A percentile compares a stretch with the other conserved stretches of the same genome.
phyloP scores from a whole-genome alignment of 2,888 invertebrate species.

The Trypoxylon attenuatum region DNA sequence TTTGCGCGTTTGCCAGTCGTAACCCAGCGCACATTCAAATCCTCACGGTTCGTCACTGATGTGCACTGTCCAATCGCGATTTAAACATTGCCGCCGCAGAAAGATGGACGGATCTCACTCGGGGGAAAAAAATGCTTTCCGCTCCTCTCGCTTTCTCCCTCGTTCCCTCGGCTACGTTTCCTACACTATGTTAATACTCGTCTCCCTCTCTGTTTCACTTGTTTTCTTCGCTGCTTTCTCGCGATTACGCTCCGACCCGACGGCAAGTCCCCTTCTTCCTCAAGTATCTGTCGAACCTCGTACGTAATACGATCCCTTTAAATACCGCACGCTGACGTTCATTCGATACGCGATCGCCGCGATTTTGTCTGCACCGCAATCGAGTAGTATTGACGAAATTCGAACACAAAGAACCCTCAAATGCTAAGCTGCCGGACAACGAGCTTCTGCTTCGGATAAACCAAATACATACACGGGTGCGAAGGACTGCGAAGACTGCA shows the following conservation, averaged over 20 bases:
- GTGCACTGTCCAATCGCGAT: conserved; percentile 26
- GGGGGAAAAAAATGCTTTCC: conserved; percentile 3
- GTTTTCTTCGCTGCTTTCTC: neutral
- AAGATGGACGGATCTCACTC: conserved; percentile 22
- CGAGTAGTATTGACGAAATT: conserved; percentile 1
- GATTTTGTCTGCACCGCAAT: neutral
- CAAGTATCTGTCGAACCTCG: neutral
- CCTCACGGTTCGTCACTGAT: conserved; percentile 37
- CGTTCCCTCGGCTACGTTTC: neutral
- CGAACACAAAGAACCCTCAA: no score
- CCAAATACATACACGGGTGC: no score
- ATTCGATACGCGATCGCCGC: neutral
- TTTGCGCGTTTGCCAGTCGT: conserved; percentile 53
- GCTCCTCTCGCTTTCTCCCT: neutral
- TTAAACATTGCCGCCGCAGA: conserved; percentile 33
- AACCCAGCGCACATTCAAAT: conserved; percentile 43
- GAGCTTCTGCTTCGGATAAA: no score
- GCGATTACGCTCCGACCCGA: neutral
- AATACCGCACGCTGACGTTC: neutral
- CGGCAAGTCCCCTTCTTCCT: neutral
- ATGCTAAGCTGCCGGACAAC: no score
- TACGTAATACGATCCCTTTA: neutral
- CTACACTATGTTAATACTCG: no score
- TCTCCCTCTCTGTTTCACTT: no score
- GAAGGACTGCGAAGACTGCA: no score